phyloP scores from a whole-genome alignment of 1,140 invertebrate genomes.

The Lysiphlebus fabarum region DNA sequence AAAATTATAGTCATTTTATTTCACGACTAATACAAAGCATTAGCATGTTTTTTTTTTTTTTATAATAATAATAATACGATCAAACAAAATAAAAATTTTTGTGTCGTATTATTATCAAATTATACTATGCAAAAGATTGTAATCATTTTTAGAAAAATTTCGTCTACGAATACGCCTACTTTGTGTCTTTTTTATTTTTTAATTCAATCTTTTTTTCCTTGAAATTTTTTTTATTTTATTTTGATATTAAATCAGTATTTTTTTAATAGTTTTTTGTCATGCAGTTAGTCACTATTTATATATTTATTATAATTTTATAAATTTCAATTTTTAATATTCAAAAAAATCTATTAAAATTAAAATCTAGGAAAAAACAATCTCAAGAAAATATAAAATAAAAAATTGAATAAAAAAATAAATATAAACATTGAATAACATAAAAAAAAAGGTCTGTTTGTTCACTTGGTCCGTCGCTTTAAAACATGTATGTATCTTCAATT shows the following conservation, averaged over 20 bases:
- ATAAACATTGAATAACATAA: not conserved
- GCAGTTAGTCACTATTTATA: no score
- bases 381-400: no score
- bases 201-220: not conserved
- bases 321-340: no score
- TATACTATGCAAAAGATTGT: conserved; percentile 47
- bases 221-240: conserved; percentile 3
- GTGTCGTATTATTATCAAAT: conserved; percentile 52
- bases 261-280: no score
- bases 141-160: conserved; percentile 43
- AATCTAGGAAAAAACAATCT: no score
- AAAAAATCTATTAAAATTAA: no score
- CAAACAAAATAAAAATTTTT: conserved; percentile 18
- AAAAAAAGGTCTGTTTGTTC: conserved; percentile 7
- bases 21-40: conserved; percentile 45
- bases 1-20: conserved; percentile 51
- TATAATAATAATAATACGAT: conserved; percentile 41
- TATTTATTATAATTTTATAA: no score
- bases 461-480: conserved; percentile 39
- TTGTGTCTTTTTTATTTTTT: conserved; percentile 22
- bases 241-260: no score
- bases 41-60: conserved; percentile 44
- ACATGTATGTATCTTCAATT: conserved; percentile 47
- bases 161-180: conserved; percentile 39
- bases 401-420: no score